Base-by-base conservation (phyloP, 1,140 invertebrate genomes). In the Caerostris extrusa region DNA sequence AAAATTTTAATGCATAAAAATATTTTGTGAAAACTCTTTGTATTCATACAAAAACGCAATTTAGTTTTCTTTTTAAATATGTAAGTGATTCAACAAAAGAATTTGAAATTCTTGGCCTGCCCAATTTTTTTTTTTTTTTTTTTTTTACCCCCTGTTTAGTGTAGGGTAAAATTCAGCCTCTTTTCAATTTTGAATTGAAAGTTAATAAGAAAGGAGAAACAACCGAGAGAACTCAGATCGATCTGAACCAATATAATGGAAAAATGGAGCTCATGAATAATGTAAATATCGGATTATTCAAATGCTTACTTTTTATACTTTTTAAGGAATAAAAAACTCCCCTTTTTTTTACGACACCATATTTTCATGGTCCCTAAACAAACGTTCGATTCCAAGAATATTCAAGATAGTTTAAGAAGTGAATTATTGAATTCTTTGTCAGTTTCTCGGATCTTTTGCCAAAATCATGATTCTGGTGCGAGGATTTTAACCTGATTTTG, bases 171-270 rank as follows among this genome's bases (percentile, higher is more conserved):
- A 71, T 50, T n/a, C 67, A 71, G 19, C 67, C 19, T 19, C 67
- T 71, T 71, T 71, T 71, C 67, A 34, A 71, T 71, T 71, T 71
- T 34, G 19, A 71, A 71, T 71, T 19, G 67, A 71, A 71, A 71
- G 19, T 71, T 71, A 71, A 71, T 19, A 71, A 71, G 19, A 34
- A 34, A 6, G 19, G 34, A 34, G 67, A 71, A 71, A 71, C 67
- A 71, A 71, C 17, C 19, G 67, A 71, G n/a, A 17, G 14, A 34
- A 17, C 5, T 10, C n/a, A 34, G 67, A 71, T 19, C 17, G 67
- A 71, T 71, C 19, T 19, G 3, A 6, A 3, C 7, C 19, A 34
- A 19, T 71, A 19, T 71, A 71, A 71, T 71, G 67, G 17, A 71
- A 71, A 71, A 71, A 71, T 19, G 8, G 67, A 17, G 17, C 19